Base-by-base conservation (phyloP, 2,888 invertebrate genomes). In the Rutpela maculata region DNA sequence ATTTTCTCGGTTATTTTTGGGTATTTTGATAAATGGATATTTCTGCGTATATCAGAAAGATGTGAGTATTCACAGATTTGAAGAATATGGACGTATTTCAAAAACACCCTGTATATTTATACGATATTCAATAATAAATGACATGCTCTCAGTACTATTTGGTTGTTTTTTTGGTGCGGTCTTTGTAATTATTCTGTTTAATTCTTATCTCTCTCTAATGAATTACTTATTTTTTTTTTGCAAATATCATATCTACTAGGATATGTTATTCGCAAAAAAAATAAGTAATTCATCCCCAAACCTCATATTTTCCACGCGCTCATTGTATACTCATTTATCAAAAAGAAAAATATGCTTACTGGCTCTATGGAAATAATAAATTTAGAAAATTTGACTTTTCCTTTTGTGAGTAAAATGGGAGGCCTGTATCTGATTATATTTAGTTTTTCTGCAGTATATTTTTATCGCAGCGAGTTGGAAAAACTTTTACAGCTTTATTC, bases 401-500 rank as follows among this genome's bases (percentile, higher is more conserved):
- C 50, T 50, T 50, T 50, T 50, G 50, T n/a, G 6, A 50, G 50
- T 50, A n/a, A 15, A 50, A 50, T n/a, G n/a, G n/a, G 1, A 50
- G 6, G 50, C n/a, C 6, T 50, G 50, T 50, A 50, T 50, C 50
- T 50, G 50, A 50, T 50, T n/a, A 50, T 50, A 17, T n/a, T 50
- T 50, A 3, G 50, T 6, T 50, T 50, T 50, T n/a, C 50, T n/a
- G 7, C n/a, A 50, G 12, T 50, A 50, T 7, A 50, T 50, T 50
- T 50, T 50, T 50, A 50, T 50, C 50, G 50, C 7, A 12, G 5
- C 50, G n/a, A 12, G n/a, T 50, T 50, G 6, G n/a, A 50, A 50
- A 50, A 50, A 50, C 50, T 50, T 50, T 50, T 50, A 50, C n/a
- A 50, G n/a, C 50, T 50, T 50, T 50, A 50, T 50, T 50, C 50